Evolutionary conservation across 2,888 invertebrate species (phyloP).

Genomic region (Gryllus longicercus): DNA sequence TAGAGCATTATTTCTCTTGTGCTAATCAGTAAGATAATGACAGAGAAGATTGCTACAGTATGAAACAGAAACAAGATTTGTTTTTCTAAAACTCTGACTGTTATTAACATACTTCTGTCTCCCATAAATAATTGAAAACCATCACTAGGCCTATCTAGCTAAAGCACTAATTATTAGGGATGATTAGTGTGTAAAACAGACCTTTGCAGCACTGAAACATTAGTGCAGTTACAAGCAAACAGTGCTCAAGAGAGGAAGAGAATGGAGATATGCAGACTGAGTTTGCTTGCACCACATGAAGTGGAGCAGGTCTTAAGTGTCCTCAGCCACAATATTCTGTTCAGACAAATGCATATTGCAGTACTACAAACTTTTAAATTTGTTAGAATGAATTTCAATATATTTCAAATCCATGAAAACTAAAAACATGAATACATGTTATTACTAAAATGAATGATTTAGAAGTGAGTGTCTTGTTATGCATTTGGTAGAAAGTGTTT

Average conservation of each 20-base stretch:
- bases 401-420: conserved; percentile 25
- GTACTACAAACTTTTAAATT: conserved; percentile 18
- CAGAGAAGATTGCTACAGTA: conserved; percentile 1
- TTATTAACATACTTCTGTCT: neutral
- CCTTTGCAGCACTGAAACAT: conserved; percentile 20
- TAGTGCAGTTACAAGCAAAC: conserved; percentile 21
- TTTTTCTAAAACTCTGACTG: conserved; percentile 17
- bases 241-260: conserved; percentile 26
- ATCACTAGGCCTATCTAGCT: conserved; percentile 30
- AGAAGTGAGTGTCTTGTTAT: conserved; percentile 24
- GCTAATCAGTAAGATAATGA: neutral
- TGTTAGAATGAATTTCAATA: conserved; percentile 21
- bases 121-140: conserved; percentile 1
- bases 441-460: conserved; percentile 23
- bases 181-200: conserved; percentile 25
- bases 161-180: conserved; percentile 28
- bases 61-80: neutral
- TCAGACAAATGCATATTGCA: neutral
- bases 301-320: conserved; percentile 7
- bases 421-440: conserved; percentile 25
- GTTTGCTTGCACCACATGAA: neutral
- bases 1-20: neutral
- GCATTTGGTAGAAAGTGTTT: conserved; percentile 18
- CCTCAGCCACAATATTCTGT: conserved; percentile 2
- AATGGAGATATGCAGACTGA: conserved; percentile 18